Base-by-base conservation (phyloP, 1,140 invertebrate species). In the Eriosoma lanigerum region DNA sequence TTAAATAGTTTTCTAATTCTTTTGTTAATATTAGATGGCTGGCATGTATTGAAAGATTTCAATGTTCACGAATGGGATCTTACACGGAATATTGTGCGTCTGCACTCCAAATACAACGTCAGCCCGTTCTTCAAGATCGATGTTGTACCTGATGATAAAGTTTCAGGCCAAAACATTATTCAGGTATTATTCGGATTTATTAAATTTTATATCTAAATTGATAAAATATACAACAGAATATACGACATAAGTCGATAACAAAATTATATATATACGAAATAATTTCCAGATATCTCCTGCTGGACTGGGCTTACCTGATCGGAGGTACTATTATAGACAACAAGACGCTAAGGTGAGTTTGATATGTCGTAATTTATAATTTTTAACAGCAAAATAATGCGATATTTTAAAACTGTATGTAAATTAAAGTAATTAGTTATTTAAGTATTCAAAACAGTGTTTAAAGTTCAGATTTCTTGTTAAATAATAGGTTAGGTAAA, bases 241-340 rank as follows among this genome's bases (percentile, higher is more conserved):
- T 38, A 38, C 8, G 32, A 38, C 8, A 38, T 38, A 38, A 38
- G 8, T 38, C 32, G 3, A 38, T 8, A 3, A 38, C 32, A 38
- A 38, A 38, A 38, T 38, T 4, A 38, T 38, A 72, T n/a, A n/a
- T n/a, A 26, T 52, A 2, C 9, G 1, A 3, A 50, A 52, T 29
- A 15, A 52, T 52, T 70, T 72, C 29, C 29, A 78, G 75, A 78
- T 78, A 76, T 83, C 84, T 72, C 88, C 88, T 12, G 84, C 87
- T 15, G 89, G 88, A 15, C 85, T 89, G 54, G 88, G 88, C 19
- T 84, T 90, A 66, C 88, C 88, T 8, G 86, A 88, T 82, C 85
- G 85, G 78, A 86, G 83, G 50, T 90, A 88, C 82, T 90, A 89
- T 82, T 87, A 87, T 64, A 83, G 84, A 29, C 84, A 85, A n/a